Base-by-base conservation (phyloP, 2,888 invertebrate species). In the Andrena hattorfiana region DNA sequence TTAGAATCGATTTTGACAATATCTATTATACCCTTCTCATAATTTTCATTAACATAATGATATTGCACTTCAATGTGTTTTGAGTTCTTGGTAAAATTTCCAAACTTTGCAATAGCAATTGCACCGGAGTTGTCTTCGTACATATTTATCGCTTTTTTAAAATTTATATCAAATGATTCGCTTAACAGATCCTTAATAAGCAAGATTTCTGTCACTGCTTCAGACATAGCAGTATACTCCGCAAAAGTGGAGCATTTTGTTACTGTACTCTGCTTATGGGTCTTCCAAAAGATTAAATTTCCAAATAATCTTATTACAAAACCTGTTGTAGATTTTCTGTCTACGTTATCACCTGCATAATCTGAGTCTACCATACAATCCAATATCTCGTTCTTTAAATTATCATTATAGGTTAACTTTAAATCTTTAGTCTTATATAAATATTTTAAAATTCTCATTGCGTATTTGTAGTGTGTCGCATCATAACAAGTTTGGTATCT, bases 271-370 rank as follows among this genome's bases (percentile, higher is more conserved):
- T 66, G 48, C 8, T 66, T 66, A n/a, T 5, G 66, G 0, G 49
- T n/a, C 28, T 81, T 81, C 85, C 79, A 85, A 48, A 28, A 73
- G 0, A 82, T 54, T 3, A 82, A 49, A 72, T 92, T 92, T 63
- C 89, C 90, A 89, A 83, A 92, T 2, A 92, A 77, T 91, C 90
- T 90, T 35, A 93, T 92, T 3, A 92, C 62, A 87, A 79, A 92
- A 1, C 35, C 35, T 13, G 35, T 42, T 42, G 35, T 42, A 1
- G 35, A 42, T 42, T 42, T 42, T 1, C 35, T 92, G n/a, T 83
- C 73, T 10, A 28, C 35, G 7, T 26, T 72, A 10, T 82, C 80
- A 20, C 82, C 82, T 48, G 85, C 82, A 64, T 26, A 80, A 48
- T 85, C 85, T 1, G 83, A 78, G 28, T 82, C 82, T 16, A 80